Evolutionary conservation across 2,113 vertebrate genomes (phyloP).

Genomic region (Macrotus californicus): DNA sequence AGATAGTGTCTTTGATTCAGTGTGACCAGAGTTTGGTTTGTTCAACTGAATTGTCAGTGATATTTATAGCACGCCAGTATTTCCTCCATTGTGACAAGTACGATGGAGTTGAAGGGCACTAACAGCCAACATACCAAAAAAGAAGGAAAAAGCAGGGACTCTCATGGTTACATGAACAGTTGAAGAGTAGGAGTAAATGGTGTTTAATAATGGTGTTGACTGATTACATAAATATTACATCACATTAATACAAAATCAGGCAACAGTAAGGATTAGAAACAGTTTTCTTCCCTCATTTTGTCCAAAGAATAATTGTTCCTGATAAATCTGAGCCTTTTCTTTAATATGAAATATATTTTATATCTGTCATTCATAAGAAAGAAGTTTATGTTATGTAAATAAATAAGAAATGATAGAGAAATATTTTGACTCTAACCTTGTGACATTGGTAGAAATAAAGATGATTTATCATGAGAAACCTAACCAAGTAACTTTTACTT

Average conservation of each 20-base stretch:
- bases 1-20: background rate
- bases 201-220: background rate
- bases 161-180: background rate
- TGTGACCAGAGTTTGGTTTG: background rate
- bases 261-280: background rate
- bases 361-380: background rate
- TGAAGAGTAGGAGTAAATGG: background rate
- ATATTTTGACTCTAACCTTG: background rate
- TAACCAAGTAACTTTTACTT: background rate
- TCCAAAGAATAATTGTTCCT: background rate
- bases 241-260: background rate
- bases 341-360: background rate
- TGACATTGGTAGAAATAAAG: background rate
- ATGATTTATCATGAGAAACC: constrained; percentile 28
- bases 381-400: background rate
- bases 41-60: background rate
- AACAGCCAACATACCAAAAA: background rate
- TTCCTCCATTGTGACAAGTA: background rate
- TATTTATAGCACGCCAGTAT: background rate
- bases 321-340: background rate
- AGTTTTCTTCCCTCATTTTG: background rate
- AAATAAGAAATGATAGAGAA: constrained; percentile 6
- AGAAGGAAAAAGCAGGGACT: background rate
- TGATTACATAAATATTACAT: background rate
- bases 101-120: background rate